phyloP scores from a whole-genome alignment of 2,888 invertebrate species.

The Trachelus tabidus region DNA sequence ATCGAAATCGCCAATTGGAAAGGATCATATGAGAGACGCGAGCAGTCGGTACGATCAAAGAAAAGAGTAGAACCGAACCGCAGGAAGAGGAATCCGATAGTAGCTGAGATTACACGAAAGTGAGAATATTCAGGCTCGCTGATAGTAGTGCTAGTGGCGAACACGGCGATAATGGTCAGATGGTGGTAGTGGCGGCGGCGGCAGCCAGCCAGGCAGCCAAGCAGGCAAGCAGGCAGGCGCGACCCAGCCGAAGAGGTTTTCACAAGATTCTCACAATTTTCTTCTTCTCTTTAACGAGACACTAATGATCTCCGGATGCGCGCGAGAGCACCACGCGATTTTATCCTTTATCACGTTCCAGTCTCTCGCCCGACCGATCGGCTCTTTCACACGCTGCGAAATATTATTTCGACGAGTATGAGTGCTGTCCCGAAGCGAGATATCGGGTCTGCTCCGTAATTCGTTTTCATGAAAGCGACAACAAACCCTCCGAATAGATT shows the following conservation, averaged over 20 bases:
- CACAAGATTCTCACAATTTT: neutral
- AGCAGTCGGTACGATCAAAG: neutral
- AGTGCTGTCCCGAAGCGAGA: constrained; percentile 35
- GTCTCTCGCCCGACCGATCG: constrained; percentile 20
- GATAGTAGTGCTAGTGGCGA: neutral
- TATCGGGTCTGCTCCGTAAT: constrained; percentile 40
- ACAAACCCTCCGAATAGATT: constrained; percentile 26
- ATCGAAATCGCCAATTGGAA: neutral
- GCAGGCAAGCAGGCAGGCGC: constrained; percentile 4
- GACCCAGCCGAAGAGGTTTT: neutral
- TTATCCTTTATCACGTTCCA: constrained; percentile 14
- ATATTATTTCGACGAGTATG: constrained; percentile 35
- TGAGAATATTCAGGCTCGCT: neutral
- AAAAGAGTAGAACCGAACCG: neutral
- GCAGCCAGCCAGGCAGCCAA: neutral
- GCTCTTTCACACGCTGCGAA: constrained; percentile 22
- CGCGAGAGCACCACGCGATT: constrained; percentile 17
- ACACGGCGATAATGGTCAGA: neutral
- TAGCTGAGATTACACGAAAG: neutral
- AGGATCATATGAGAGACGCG: neutral
- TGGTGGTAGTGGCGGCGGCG: neutral
- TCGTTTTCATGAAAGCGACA: constrained; percentile 50
- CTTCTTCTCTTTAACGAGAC: neutral
- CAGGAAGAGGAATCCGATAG: neutral
- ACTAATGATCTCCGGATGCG: constrained; percentile 9